Percentiles rank a stretch among this genome's conserved stretches.
Evolutionary conservation across 2,888 invertebrate species (phyloP).

Genomic region (Dynastes hyllus): DNA sequence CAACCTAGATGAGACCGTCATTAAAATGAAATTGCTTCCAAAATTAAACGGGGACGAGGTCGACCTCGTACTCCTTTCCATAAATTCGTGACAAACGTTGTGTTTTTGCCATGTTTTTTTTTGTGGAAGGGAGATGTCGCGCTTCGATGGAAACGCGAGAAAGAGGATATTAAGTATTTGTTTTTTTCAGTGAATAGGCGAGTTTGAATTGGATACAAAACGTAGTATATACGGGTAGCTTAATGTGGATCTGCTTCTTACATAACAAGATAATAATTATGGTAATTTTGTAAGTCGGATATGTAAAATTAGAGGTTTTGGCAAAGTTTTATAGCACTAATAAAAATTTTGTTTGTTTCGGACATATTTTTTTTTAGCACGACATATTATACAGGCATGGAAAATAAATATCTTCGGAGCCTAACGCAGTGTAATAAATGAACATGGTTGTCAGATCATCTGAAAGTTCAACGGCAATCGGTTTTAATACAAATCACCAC

Average conservation of each 20-base stretch:
- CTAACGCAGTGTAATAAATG: too few relatives aligned
- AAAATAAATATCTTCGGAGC: too few relatives aligned
- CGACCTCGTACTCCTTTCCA: conserved; percentile 17
- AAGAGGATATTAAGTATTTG: conserved; percentile 30
- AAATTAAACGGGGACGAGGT: conserved; percentile 29
- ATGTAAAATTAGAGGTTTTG: too few relatives aligned
- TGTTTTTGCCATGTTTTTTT: conserved; percentile 35
- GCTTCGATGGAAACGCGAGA: conserved; percentile 7
- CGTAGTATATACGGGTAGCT: not conserved
- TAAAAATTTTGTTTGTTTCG: too few relatives aligned
- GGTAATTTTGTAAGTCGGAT: too few relatives aligned
- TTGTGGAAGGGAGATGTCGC: not conserved
- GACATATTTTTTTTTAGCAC: too few relatives aligned
- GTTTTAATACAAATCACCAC: too few relatives aligned
- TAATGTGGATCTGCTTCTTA: not conserved
- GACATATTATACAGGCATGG: too few relatives aligned
- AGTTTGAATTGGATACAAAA: not conserved
- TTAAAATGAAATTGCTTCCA: conserved; percentile 44
- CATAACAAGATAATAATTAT: not conserved
- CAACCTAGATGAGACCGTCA: conserved; percentile 42
- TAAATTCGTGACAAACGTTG: conserved; percentile 44
- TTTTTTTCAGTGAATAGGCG: not conserved
- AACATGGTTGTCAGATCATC: too few relatives aligned
- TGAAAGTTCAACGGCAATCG: too few relatives aligned
- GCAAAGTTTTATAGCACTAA: too few relatives aligned